Percentiles rank a stretch among this genome's conserved stretches.
Evolutionary conservation across 2,797 vertebrate genomes (phyloP).

Genomic region (Salmo trutta): DNA sequence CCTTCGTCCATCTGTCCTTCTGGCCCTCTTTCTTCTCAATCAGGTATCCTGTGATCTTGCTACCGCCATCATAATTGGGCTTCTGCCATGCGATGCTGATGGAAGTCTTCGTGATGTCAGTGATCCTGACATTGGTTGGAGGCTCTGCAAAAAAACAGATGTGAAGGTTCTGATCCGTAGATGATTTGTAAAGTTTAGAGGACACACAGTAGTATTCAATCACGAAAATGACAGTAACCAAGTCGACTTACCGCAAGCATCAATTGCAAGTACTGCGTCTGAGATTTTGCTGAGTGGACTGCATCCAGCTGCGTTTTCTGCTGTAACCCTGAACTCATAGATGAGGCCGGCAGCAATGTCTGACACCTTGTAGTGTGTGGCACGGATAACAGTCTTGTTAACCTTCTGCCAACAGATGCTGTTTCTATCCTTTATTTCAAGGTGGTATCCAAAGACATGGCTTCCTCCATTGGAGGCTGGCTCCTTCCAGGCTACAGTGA

Average conservation of each 20-base stretch:
- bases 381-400: conserved; percentile 81
- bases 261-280: conserved; percentile 83
- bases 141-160: conserved; percentile 26
- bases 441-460: conserved; percentile 76
- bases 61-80: conserved; percentile 73
- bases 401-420: conserved; percentile 83
- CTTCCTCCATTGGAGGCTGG: conserved; percentile 81
- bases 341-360: conserved; percentile 79
- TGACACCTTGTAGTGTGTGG: conserved; percentile 81
- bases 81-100: conserved; percentile 78
- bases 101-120: conserved; percentile 80
- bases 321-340: conserved; percentile 82
- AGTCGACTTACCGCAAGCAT: conserved; percentile 70
- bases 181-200: too few relatives aligned
- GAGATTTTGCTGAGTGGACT: conserved; percentile 82
- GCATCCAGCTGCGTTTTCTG: conserved; percentile 81
- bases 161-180: too few relatives aligned
- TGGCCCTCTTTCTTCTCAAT: not conserved
- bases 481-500: conserved; percentile 71
- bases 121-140: conserved; percentile 78
- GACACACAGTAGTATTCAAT: not conserved
- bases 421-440: conserved; percentile 86
- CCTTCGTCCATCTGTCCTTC: not conserved
- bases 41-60: conserved; percentile 3
- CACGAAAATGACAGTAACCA: not conserved